Conservation (phyloP, 2,888 invertebrate species). For the Melolontha melolontha region DNA sequence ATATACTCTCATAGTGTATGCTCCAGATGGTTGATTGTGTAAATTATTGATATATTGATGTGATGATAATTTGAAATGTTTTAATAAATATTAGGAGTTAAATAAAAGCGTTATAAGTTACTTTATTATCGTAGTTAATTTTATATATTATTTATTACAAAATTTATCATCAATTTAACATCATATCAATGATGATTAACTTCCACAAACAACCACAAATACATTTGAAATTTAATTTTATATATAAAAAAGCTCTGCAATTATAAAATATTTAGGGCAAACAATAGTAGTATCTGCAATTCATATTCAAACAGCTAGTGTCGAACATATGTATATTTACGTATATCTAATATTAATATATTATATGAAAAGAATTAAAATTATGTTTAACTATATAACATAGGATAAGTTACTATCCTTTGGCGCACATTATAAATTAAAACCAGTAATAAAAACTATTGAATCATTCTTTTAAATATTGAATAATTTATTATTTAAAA, state of each 20-base stretch:
- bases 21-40: constrained; percentile 26
- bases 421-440: too few species aligned
- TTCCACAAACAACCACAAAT: constrained; percentile 25
- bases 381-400: too few species aligned
- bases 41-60: constrained; percentile 31
- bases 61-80: not conserved
- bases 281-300: constrained; percentile 8
- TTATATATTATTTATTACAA: not conserved
- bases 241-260: constrained; percentile 37
- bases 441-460: too few species aligned
- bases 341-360: not conserved
- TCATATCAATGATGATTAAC: constrained; percentile 13
- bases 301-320: constrained; percentile 18
- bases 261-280: constrained; percentile 32
- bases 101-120: too few species aligned
- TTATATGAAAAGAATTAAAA: too few species aligned
- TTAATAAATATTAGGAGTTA: not conserved
- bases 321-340: not conserved
- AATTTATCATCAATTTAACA: constrained; percentile 4
- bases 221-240: constrained; percentile 27
- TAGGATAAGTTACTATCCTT: too few species aligned
- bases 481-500: too few species aligned
- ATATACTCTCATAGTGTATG: constrained; percentile 25
- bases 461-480: too few species aligned
- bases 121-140: not conserved